Percentiles rank a stretch among this genome's conserved stretches.
These are phyloP conservation scores for Dynastes grantii DNA, from an alignment of 2,888 invertebrate species.

Conservation along the genomic window DNA sequence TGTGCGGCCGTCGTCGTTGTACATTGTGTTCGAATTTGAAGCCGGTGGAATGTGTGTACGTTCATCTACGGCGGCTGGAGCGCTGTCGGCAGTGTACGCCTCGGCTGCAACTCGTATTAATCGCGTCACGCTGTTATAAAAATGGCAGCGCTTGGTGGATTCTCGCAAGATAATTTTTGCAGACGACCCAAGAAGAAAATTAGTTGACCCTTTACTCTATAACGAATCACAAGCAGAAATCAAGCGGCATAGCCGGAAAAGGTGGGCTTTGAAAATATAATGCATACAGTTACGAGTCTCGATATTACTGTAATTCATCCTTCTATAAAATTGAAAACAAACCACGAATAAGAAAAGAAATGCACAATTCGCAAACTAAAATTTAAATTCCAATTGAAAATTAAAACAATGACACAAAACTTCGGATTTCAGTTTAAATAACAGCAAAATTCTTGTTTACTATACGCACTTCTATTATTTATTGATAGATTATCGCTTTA, in stretches of 20 bases:
- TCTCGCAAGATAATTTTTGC: conserved; percentile 72
- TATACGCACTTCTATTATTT: too few relatives aligned
- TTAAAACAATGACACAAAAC: background rate
- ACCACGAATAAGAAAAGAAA: background rate
- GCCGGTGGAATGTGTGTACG: conserved; percentile 69
- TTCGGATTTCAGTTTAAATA: background rate
- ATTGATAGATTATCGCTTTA: background rate
- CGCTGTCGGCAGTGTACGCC: conserved; percentile 66
- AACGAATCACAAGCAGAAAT: conserved; percentile 66
- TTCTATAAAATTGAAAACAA: background rate
- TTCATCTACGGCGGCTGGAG: conserved; percentile 61
- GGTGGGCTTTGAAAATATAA: conserved; percentile 63
- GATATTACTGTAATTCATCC: conserved; percentile 35
- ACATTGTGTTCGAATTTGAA: conserved; percentile 67
- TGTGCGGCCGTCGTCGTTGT: conserved; percentile 60
- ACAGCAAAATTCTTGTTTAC: background rate
- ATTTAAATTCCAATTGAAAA: background rate
- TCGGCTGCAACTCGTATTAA: conserved; percentile 66
- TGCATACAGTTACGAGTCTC: conserved; percentile 7
- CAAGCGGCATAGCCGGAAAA: conserved; percentile 68
- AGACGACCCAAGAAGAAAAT: conserved; percentile 73
- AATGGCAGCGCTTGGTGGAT: conserved; percentile 72
- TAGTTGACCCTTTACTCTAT: conserved; percentile 73
- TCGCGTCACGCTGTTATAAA: conserved; percentile 70
- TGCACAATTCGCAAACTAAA: background rate